phyloP scores from a whole-genome alignment of 2,888 invertebrate genomes.

The Thymelicus acteon region DNA sequence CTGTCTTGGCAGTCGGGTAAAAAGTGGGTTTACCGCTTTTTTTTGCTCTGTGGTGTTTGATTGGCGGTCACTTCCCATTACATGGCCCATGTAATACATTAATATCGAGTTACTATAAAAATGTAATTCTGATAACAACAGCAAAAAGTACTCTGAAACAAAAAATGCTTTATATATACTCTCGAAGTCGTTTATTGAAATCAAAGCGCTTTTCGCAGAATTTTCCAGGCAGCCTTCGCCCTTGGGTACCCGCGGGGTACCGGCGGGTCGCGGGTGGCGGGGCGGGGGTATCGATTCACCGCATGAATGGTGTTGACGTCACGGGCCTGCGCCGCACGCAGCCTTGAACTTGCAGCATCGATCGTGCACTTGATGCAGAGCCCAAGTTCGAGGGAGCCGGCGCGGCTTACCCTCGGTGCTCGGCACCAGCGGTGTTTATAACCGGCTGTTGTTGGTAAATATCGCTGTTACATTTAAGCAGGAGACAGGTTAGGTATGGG shows the following conservation, averaged over 20 bases:
- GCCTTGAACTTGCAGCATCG: constrained; percentile 60
- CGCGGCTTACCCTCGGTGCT: neutral
- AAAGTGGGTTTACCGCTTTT: too few species aligned
- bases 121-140: too few species aligned
- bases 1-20: too few species aligned
- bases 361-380: constrained; percentile 53
- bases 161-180: too few species aligned
- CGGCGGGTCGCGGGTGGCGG: constrained; percentile 18
- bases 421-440: neutral
- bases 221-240: neutral
- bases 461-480: neutral
- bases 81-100: too few species aligned
- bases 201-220: neutral
- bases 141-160: too few species aligned
- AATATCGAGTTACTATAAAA: too few species aligned
- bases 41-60: too few species aligned
- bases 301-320: constrained; percentile 52
- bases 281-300: constrained; percentile 37
- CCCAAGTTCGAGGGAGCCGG: constrained; percentile 26
- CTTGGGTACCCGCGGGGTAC: neutral
- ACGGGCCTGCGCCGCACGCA: constrained; percentile 47
- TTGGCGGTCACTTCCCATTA: too few species aligned
- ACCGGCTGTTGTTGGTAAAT: constrained; percentile 22
- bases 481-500: too few species aligned
- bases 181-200: too few species aligned